These are phyloP conservation scores for Galbula dea DNA, from an alignment of 2,113 vertebrate genomes.

Conservation along the genomic window DNA sequence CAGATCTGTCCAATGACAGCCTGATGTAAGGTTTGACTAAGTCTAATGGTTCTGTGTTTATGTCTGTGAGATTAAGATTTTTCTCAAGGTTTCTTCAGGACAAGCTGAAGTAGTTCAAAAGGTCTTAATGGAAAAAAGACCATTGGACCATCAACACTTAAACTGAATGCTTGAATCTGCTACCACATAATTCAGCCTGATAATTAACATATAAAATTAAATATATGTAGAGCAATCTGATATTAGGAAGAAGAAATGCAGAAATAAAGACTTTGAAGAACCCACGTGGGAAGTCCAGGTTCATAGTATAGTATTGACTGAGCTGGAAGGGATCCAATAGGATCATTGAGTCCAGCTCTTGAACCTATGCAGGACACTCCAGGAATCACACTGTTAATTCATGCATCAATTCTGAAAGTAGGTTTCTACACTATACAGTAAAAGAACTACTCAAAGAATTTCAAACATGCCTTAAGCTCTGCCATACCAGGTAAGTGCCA, in stretches of 20 bases:
- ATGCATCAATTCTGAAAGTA: no score
- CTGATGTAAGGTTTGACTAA: background rate
- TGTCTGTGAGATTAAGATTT: background rate
- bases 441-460: no score
- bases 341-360: no score
- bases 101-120: background rate
- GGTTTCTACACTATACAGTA: no score
- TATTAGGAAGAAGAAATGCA: background rate
- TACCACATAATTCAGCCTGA: background rate
- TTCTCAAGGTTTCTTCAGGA: background rate
- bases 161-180: background rate
- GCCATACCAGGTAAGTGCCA: background rate
- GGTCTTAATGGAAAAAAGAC: background rate
- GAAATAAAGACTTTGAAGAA: background rate
- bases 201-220: background rate
- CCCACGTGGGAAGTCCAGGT: accelerated
- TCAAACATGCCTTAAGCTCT: background rate
- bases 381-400: no score
- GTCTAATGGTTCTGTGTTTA: background rate
- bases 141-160: accelerated
- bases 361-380: no score
- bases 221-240: background rate
- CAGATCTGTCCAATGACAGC: background rate
- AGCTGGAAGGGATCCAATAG: no score
- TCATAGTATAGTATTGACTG: no score